Evolutionary conservation across 2,797 vertebrate species (phyloP), one percentile per base, ranked within the genome.

Genomic region (Gouania willdenowi): DNA sequence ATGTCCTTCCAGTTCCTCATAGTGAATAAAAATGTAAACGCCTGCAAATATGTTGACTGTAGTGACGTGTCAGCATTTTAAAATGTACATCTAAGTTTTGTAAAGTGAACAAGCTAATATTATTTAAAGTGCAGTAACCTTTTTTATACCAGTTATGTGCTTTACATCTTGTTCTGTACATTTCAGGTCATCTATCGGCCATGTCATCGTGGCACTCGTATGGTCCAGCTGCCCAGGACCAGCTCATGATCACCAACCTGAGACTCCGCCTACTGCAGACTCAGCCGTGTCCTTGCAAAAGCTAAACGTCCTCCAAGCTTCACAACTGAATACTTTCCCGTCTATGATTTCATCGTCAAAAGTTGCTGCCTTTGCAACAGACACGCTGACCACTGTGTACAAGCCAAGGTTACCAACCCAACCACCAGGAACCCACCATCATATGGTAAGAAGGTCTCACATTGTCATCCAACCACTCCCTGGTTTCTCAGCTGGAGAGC

Each of bases 361-460:
- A 96, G 96, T 66, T 96, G 93, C 61, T 98, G 95, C 61, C 92
- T 95, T 68, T 98, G 96, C 67, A 92, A 97, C 0, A 96, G 96
- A 41, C 95, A 98, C 0, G 92, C 96, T 0, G 92, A 95, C 61
- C 91, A 91, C 26, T 98, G 96, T n/a, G 15, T 89, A 3, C 88
- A 91, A 0, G 81, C 89, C 0, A 8, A 59, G 84, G 86, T n/a
- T 90, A 89, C 79, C 83, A 55, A 40, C 87, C 82, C 0, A 1
- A 71, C 66, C 84, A 47, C 21, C 82, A 79, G 0, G 72, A 37
- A 32, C 41, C 42, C 4, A 65, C 36, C 48, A 91, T 91, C 0
- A 55, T 93, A 55, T 93, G 93, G 94, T 95, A 84, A 51, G 92
- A 82, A 47, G 2, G 24, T 2, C 12, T 19, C 17, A 44, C 17